Percentiles rank a stretch among this genome's conserved stretches.
Conservation (phyloP, 2,113 vertebrate genomes). For the Catagonus wagneri region DNA sequence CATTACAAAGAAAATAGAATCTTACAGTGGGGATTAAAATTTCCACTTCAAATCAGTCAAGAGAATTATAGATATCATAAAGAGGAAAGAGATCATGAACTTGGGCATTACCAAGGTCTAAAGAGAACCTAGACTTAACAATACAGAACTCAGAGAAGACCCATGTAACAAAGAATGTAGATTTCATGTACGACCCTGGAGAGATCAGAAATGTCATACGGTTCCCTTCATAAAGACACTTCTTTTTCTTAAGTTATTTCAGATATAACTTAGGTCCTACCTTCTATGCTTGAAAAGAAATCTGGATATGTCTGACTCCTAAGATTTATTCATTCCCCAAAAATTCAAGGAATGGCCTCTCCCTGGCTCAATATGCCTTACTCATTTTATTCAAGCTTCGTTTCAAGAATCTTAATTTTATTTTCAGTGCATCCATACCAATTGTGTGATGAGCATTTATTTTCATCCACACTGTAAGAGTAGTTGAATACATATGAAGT, state of each 20-base stretch:
- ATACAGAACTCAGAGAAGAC: background rate
- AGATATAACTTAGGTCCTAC: background rate
- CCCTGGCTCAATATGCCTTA: background rate
- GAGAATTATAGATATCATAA: background rate
- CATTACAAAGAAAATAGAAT: slow-evolving; percentile 23
- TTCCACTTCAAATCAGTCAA: background rate
- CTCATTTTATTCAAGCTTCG: background rate
- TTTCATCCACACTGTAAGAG: background rate
- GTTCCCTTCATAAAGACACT: background rate
- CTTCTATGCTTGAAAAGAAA: background rate
- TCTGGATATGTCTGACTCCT: background rate
- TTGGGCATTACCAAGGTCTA: background rate
- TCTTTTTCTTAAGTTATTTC: background rate
- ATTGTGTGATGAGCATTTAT: background rate
- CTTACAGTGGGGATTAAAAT: slow-evolving; percentile 46
- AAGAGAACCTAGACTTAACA: background rate
- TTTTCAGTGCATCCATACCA: background rate
- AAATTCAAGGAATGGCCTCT: background rate
- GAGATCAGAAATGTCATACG: background rate
- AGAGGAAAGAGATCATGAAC: slow-evolving; percentile 26
- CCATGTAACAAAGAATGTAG: background rate
- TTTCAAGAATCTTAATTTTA: background rate
- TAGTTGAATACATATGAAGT: slow-evolving; percentile 13
- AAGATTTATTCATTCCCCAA: background rate
- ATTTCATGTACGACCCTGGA: background rate